Evolutionary conservation across 2,888 invertebrate genomes (phyloP), one percentile per base, ranked within the genome.

Genomic region (Microplitis manilae): DNA sequence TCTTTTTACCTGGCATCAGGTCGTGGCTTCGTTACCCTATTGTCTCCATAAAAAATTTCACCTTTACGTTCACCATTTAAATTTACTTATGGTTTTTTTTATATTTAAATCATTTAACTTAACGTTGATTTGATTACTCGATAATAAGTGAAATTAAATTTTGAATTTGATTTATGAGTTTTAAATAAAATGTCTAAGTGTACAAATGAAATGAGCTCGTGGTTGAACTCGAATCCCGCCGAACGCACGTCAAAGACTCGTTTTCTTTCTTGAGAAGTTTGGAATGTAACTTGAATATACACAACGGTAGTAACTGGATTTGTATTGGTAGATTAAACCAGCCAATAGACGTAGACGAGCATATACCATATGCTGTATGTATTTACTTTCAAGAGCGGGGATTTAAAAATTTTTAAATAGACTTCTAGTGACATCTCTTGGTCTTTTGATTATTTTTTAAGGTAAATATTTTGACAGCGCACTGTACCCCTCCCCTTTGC

Each of bases 281-380:
- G 77, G 77, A 77, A 77, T 77, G 77, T 73, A 73, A 69, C 77
- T 77, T 73, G 73, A 73, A 77, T 73, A 69, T 65, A 73, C 62
- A 77, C 73, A 65, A 69, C 73, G 41, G 72, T 50, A 65, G 50
- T 5, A 38, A 13, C 17, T n/a, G 39, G 71, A 4, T 40, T 68
- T 9, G 41, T 40, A 62, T 65, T 62, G 73, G 73, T 40, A 40
- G 64, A 65, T 1, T 15, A 5, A 71, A 73, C 41, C 5, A 17
- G 9, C 65, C 73, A 73, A 73, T 65, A 17, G 6, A 6, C 41
- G 67, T 1, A 13, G 8, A 50, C 9, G 50, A 13, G 0, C 50
- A 50, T 50, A 50, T 13, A 9, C 50, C 50, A 50, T 50, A 50
- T 50, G 50, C 50, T 50, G 50, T 30, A 30, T 30, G 30, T 50